phyloP scores from a whole-genome alignment of 2,888 invertebrate species.

The Volucella zonaria region DNA sequence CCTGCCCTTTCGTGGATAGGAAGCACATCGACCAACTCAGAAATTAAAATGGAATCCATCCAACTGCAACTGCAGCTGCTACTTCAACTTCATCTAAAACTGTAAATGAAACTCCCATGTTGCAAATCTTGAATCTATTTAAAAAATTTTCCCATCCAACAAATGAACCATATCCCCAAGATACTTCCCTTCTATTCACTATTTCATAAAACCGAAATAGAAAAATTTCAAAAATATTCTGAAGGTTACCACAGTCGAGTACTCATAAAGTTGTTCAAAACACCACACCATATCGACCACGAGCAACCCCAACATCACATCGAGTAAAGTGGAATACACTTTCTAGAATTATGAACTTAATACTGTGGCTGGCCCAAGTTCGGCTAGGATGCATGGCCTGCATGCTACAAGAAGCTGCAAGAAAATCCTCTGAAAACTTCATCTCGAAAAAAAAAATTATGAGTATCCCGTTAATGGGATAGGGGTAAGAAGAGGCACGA shows the following conservation, averaged over 20 bases:
- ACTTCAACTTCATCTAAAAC: no score
- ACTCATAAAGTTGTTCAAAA: constrained; percentile 31
- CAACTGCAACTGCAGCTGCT: no score
- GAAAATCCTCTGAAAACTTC: neutral
- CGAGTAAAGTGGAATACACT: constrained; percentile 17
- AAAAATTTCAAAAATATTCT: constrained; percentile 8
- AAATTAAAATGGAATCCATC: no score
- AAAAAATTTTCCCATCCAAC: no score
- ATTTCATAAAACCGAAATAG: no score
- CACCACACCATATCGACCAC: constrained; percentile 17
- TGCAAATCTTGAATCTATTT: no score
- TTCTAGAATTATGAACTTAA: constrained; percentile 41
- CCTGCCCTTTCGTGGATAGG: no score
- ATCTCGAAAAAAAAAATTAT: neutral
- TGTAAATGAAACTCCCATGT: no score
- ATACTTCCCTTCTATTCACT: no score
- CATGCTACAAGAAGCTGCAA: constrained; percentile 6
- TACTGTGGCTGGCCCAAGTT: constrained; percentile 30
- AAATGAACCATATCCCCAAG: no score
- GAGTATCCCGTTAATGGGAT: neutral
- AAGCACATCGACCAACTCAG: no score
- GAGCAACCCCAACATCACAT: constrained; percentile 8
- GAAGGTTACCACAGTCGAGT: constrained; percentile 24
- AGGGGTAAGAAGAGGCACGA: no score
- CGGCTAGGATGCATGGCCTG: constrained; percentile 6